These are phyloP conservation scores for Salvator merianae DNA, from an alignment of 2,113 vertebrate genomes.

Conservation along the genomic window DNA sequence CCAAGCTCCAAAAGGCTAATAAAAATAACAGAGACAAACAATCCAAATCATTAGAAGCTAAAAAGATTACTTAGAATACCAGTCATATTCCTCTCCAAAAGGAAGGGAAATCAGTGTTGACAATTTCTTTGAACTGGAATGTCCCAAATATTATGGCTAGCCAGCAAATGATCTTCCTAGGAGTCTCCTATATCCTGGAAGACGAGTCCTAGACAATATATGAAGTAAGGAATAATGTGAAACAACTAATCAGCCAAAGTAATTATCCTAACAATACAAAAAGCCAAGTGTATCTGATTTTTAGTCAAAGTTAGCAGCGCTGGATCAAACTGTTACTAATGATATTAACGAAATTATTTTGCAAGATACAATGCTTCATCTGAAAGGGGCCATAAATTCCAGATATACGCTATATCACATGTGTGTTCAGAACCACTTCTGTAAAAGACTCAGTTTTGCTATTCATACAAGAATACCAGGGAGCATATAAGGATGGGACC, in stretches of 20 bases:
- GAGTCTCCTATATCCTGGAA: no score
- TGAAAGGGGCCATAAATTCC: not conserved
- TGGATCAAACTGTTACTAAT: not conserved
- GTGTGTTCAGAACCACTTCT: no score
- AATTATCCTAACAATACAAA: no score
- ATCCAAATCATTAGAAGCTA: not conserved
- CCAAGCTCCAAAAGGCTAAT: slow-evolving; percentile 37
- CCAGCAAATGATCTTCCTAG: not conserved
- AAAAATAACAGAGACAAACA: not conserved
- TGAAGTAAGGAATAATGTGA: not conserved
- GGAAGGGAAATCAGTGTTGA: not conserved
- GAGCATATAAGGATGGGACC: no score
- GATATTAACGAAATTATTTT: not conserved
- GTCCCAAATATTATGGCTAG: not conserved
- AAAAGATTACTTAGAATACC: not conserved
- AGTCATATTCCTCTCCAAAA: not conserved
- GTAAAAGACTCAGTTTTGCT: no score
- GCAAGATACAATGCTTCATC: not conserved
- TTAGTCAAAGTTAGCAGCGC: no score
- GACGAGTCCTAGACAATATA: not conserved
- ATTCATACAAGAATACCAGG: no score
- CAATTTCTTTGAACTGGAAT: not conserved
- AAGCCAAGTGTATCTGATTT: no score
- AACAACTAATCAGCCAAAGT: no score
- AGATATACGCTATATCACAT: no score